These are phyloP conservation scores for Frieseomelitta varia DNA, from an alignment of 1,140 invertebrate species.

Conservation along the genomic window DNA sequence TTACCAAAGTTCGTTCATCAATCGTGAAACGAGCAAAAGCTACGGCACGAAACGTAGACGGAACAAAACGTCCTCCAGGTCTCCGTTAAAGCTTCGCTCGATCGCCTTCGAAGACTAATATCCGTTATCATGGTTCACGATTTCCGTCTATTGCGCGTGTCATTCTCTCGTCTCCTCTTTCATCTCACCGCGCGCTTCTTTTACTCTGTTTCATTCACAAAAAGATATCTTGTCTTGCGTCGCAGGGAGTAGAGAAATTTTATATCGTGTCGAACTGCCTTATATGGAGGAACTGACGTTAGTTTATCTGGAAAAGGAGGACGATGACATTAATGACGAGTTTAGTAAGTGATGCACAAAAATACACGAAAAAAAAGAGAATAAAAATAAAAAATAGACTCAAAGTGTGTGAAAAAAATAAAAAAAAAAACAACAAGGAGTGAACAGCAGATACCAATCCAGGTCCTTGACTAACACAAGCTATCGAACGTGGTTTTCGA, in stretches of 20 bases:
- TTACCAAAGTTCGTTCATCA: neutral
- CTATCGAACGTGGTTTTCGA: conserved; percentile 13
- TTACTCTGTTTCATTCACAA: conserved; percentile 66
- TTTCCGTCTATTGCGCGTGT: neutral
- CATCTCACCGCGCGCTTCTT: conserved; percentile 32
- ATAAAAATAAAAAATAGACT: conserved; percentile 10
- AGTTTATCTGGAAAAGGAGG: conserved; percentile 92
- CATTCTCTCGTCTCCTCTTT: conserved; percentile 12
- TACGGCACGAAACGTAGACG: neutral
- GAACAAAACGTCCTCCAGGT: neutral
- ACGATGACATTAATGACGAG: conserved; percentile 82
- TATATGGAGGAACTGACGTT: conserved; percentile 94
- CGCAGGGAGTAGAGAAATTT: conserved; percentile 89
- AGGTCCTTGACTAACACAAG: conserved; percentile 49
- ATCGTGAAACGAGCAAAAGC: neutral
- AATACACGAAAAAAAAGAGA: conserved; percentile 10
- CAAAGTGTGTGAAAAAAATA: conserved; percentile 44
- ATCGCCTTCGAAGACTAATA: conserved; percentile 13
- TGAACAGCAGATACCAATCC: conserved; percentile 35
- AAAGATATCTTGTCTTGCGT: conserved; percentile 75
- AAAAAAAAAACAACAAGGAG: conserved; percentile 7
- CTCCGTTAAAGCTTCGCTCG: neutral
- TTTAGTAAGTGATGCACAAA: conserved; percentile 84
- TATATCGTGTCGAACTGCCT: conserved; percentile 93
- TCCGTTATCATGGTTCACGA: neutral